Evolutionary conservation across 64 coral and sea anemone species (phyloP).

Genomic region (Acropora tenuis): DNA sequence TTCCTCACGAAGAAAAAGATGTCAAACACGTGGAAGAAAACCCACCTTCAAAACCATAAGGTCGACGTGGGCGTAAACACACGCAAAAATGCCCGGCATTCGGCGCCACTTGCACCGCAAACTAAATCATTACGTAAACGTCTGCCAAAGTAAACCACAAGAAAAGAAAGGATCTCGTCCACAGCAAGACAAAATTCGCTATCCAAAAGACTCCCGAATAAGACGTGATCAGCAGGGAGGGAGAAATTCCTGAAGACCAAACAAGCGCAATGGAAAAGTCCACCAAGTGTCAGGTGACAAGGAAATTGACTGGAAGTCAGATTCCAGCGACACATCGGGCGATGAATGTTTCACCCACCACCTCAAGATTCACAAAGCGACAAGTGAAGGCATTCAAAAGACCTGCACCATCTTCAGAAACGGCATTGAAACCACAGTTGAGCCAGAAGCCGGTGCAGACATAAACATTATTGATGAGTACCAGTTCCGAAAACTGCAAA

Average conservation of each 20-base stretch:
- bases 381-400: conserved; percentile 66
- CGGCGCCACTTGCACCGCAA: conserved; percentile 51
- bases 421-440: too few relatives aligned
- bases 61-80: conserved; percentile 32
- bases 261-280: neutral
- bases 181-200: neutral
- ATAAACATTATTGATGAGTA: conserved; percentile 24
- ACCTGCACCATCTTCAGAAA: conserved; percentile 23
- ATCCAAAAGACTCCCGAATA: neutral
- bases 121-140: conserved; percentile 50
- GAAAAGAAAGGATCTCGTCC: conserved; percentile 18
- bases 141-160: conserved; percentile 50
- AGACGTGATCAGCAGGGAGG: neutral
- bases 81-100: conserved; percentile 49
- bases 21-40: conserved; percentile 38
- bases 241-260: conserved; percentile 4
- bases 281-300: conserved; percentile 48
- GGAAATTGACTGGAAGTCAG: conserved; percentile 35
- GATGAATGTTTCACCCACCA: conserved; percentile 71
- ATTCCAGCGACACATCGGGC: conserved; percentile 29
- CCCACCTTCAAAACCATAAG: conserved; percentile 7
- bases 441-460: too few relatives aligned
- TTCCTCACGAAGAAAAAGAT: conserved; percentile 31
- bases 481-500: conserved; percentile 23
- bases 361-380: conserved; percentile 53